Evolutionary conservation across 2,797 vertebrate species (phyloP), one percentile per base, ranked within the genome.

Genomic region (Poeciliopsis infans): DNA sequence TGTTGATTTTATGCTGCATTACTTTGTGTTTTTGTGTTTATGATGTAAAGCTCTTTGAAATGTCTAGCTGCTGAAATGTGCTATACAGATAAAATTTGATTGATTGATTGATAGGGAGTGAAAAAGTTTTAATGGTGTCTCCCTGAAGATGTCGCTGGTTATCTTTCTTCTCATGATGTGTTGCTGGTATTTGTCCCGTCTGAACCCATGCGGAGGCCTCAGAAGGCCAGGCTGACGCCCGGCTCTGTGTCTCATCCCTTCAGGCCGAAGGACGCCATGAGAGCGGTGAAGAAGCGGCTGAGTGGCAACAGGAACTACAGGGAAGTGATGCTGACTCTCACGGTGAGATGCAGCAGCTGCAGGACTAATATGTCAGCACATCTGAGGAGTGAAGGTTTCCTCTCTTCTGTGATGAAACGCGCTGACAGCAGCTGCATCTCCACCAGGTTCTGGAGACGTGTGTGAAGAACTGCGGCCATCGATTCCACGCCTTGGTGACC

Each of bases 391-490:
- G 23, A 43, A 31, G 18, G 66, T 12, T 78, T 13, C 18, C 57
- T 72, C 64, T 4, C 2, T 12, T 0, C 10, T 4, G 10, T 72
- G 4, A 43, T 45, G 7, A 43, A 3, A 47, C 6, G 20, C 31
- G 25, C 25, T 81, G 7, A 80, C 61, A 80, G 20, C 0, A 6
- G 1, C 70, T 83, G 76, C 8, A 1, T 76, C 46, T 82, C 49
- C 76, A 45, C 39, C 88, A 99, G 98, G 98, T 99, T 66, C 93
- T 99, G 83, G 98, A 99, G 93, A 99, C 98, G 0, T 98, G 98
- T 71, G 98, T 99, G 82, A 99, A 99, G 95, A 99, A 99, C 95
- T 99, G 98, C 5, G 98, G 98, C 83, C 98, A 99, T 91, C 98
- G 98, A 74, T 99, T 99, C 87, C 98, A 99, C 0, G 90, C 97